Evolutionary conservation across 2,113 vertebrate species (phyloP).

Genomic region (Dipodomys ordii): DNA sequence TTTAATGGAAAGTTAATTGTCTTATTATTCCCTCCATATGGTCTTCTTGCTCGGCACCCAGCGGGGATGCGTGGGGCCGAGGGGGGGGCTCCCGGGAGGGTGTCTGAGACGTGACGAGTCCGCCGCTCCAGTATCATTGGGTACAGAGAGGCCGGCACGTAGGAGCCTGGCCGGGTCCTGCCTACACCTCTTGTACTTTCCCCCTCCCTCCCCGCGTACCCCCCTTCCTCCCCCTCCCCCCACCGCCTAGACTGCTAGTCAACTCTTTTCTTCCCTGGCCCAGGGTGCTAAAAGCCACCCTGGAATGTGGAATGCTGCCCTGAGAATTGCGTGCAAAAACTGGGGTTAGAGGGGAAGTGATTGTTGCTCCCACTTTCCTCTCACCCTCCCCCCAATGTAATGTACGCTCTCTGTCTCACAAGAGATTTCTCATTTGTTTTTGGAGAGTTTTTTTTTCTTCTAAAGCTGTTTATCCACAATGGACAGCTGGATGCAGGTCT

Average conservation of each 20-base stretch:
- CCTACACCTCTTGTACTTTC: background rate
- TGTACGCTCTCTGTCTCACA: background rate
- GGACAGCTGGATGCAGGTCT: background rate
- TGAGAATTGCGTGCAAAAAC: background rate
- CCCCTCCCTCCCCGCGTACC: background rate
- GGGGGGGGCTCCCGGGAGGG: slow-evolving; percentile 68
- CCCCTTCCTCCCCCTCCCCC: background rate
- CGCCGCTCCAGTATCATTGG: slow-evolving; percentile 36
- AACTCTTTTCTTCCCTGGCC: background rate
- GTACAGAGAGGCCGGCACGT: background rate
- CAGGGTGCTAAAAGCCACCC: background rate
- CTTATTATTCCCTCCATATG: slow-evolving; percentile 90
- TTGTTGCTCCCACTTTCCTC: background rate
- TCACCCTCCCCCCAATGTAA: background rate
- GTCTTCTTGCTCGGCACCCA: slow-evolving; percentile 85
- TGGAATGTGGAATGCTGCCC: background rate
- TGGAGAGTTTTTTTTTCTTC: slow-evolving; percentile 39
- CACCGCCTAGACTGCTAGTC: background rate
- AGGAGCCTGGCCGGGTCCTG: background rate
- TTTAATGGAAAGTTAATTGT: slow-evolving; percentile 90
- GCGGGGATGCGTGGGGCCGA: slow-evolving; percentile 78
- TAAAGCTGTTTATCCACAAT: background rate
- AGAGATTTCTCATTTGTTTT: slow-evolving; percentile 42
- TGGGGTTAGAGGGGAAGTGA: background rate
- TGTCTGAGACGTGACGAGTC: slow-evolving; percentile 44